Percentiles rank a stretch among this genome's conserved stretches.
These are phyloP conservation scores for Minunthozetes semirufus DNA, from an alignment of 2,888 invertebrate species.

Conservation along the genomic window DNA sequence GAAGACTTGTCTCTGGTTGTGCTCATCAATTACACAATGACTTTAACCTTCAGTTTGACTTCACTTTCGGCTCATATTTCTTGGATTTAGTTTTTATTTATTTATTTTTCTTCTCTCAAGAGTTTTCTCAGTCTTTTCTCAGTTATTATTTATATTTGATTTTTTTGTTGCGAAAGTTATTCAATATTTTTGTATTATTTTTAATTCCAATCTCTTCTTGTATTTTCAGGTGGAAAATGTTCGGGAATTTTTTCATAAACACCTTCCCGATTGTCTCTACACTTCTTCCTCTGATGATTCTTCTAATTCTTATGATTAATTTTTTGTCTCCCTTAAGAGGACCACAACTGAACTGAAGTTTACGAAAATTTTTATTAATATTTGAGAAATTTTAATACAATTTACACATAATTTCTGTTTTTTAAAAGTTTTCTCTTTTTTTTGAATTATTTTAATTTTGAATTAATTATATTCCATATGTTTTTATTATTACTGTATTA, in stretches of 20 bases:
- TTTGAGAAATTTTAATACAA: no score
- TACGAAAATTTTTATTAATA: background rate
- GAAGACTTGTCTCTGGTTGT: background rate
- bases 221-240: conserved; percentile 6
- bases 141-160: no score
- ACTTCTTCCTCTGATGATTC: background rate
- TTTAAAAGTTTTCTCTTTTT: no score
- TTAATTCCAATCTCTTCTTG: no score
- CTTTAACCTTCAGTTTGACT: background rate
- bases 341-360: conserved; percentile 3
- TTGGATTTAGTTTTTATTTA: no score
- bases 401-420: no score
- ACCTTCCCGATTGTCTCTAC: no score
- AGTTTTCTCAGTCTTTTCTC: no score
- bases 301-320: background rate
- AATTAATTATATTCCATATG: conserved; percentile 3
- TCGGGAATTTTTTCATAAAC: conserved; percentile 1
- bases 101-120: no score
- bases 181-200: no score
- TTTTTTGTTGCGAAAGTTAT: no score
- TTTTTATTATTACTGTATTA: conserved; percentile 15
- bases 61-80: background rate
- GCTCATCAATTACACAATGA: conserved; percentile 2
- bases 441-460: no score
- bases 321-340: background rate